phyloP scores from a whole-genome alignment of 2,888 invertebrate species.

The Dermolepida albohirtum region DNA sequence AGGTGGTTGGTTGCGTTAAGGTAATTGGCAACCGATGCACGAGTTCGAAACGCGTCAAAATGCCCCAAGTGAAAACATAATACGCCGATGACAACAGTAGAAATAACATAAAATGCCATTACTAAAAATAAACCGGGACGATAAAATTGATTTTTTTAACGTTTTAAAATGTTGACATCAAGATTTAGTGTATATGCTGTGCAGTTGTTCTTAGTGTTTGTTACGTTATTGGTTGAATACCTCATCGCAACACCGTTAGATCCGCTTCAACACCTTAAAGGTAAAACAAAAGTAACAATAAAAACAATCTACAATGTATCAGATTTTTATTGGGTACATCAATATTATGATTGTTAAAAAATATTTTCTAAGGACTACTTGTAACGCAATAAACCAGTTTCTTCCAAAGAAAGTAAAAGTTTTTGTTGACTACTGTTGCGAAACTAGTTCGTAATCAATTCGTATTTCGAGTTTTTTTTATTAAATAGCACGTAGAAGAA shows the following conservation, averaged over 20 bases:
- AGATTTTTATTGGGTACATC: background rate
- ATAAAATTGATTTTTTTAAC: conserved; percentile 14
- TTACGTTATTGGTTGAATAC: conserved; percentile 46
- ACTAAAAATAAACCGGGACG: conserved; percentile 8
- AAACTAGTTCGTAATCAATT: conserved; percentile 20
- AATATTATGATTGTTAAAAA: too few species aligned
- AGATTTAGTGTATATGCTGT: conserved; percentile 43
- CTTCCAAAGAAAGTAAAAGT: conserved; percentile 31
- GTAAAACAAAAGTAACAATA: conserved; percentile 37
- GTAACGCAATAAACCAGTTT: conserved; percentile 28
- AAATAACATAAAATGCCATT: conserved; percentile 41
- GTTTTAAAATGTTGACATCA: conserved; percentile 46
- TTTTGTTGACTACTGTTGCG: conserved; percentile 23
- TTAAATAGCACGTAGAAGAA: background rate
- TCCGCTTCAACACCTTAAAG: conserved; percentile 50
- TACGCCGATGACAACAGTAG: conserved; percentile 19
- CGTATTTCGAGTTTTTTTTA: conserved; percentile 1
- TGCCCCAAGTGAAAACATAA: conserved; percentile 1
- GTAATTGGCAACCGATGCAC: conserved; percentile 15
- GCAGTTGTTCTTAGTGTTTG: conserved; percentile 44
- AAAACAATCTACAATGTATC: conserved; percentile 2
- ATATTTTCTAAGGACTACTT: background rate
- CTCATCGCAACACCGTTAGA: conserved; percentile 50
- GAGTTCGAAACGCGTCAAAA: conserved; percentile 16
- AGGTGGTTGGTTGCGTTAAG: conserved; percentile 20